Conservation (phyloP, 1,140 invertebrate genomes). For the Drosophila kurseongensis region DNA sequence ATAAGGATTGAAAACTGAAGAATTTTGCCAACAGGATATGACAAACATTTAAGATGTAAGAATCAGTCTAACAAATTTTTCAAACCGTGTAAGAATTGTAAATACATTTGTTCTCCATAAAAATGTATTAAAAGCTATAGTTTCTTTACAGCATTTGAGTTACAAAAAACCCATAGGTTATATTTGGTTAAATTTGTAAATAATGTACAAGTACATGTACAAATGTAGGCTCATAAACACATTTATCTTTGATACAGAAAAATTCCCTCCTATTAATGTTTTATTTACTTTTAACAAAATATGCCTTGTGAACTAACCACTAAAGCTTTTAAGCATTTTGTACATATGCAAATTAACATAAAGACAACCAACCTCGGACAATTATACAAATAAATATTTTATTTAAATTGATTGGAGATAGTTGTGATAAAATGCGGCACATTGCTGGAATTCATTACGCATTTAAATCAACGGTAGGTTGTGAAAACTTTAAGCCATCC, state of each 20-base stretch:
- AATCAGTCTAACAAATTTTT: background rate
- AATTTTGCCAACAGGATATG: conserved; percentile 1
- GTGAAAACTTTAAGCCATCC: conserved; percentile 9
- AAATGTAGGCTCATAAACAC: background rate
- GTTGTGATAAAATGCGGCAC: background rate
- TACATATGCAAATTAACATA: conserved; percentile 3
- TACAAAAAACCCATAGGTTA: too few relatives aligned
- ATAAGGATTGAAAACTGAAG: conserved; percentile 2
- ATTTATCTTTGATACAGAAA: background rate
- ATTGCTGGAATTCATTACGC: background rate
- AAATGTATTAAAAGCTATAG: too few relatives aligned
- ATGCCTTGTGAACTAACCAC: background rate
- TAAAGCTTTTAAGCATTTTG: conserved; percentile 5
- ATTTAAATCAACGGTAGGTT: conserved; percentile 6
- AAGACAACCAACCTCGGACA: background rate
- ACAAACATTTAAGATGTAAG: conserved; percentile 5
- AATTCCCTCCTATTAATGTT: background rate
- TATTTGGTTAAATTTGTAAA: too few relatives aligned
- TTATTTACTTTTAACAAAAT: background rate
- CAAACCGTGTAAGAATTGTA: too few relatives aligned
- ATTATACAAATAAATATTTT: conserved; percentile 8
- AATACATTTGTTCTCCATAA: too few relatives aligned
- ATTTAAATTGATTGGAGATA: conserved; percentile 1
- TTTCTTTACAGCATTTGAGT: too few relatives aligned
- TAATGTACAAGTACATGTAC: too few relatives aligned